Percentiles rank a stretch among this genome's conserved stretches.
Evolutionary conservation across 2,888 invertebrate species (phyloP).

Genomic region (Cheilosia vulpina): DNA sequence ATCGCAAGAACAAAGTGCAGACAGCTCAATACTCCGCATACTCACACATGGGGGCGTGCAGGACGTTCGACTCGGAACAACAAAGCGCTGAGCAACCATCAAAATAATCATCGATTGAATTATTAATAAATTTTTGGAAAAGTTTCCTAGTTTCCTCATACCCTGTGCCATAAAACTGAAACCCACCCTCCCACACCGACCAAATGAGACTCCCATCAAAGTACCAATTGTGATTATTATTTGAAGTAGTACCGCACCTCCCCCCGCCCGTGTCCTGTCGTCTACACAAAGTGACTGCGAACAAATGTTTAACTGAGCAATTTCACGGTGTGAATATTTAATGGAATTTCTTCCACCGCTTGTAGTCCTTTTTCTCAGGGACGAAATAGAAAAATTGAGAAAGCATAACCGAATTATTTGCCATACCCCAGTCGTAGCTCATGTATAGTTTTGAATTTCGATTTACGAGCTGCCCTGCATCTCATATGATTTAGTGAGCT

Average conservation of each 20-base stretch:
- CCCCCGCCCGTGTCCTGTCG: not conserved
- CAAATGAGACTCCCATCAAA: slow-evolving; percentile 29
- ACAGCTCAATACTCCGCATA: slow-evolving; percentile 29
- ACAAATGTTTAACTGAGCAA: slow-evolving; percentile 73
- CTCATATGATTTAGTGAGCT: slow-evolving; percentile 24
- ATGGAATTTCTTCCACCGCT: slow-evolving; percentile 33
- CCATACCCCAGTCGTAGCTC: not conserved
- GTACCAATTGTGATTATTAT: slow-evolving; percentile 59
- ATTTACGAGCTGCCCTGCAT: not conserved
- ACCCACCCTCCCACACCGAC: slow-evolving; percentile 7
- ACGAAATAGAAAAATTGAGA: slow-evolving; percentile 38
- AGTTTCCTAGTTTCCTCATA: slow-evolving; percentile 63
- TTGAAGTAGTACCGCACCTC: slow-evolving; percentile 44
- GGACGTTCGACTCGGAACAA: slow-evolving; percentile 53
- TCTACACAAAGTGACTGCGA: slow-evolving; percentile 66
- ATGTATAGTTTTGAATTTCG: slow-evolving; percentile 33
- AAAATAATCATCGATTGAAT: slow-evolving; percentile 76
- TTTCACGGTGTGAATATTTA: slow-evolving; percentile 74
- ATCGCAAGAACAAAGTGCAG: slow-evolving; percentile 40
- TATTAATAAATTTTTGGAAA: slow-evolving; percentile 74
- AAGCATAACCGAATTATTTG: slow-evolving; percentile 30
- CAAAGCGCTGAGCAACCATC: slow-evolving; percentile 74
- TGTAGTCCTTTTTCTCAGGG: slow-evolving; percentile 43
- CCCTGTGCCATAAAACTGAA: slow-evolving; percentile 34
- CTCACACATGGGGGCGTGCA: not conserved